Evolutionary conservation across 2,113 vertebrate genomes (phyloP).

Genomic region (Sardina pilchardus): DNA sequence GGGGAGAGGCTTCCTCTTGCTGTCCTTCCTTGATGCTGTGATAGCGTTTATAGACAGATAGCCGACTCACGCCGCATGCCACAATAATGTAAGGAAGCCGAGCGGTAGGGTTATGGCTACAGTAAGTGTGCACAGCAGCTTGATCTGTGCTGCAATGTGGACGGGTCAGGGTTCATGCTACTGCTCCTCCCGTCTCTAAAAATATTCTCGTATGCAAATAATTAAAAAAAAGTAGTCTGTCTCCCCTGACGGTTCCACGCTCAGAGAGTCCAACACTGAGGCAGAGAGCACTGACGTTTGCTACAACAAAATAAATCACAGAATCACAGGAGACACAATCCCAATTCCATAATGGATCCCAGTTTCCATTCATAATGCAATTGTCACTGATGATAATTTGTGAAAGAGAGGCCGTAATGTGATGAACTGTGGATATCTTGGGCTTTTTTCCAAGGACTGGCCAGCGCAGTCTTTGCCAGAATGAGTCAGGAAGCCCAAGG

Average conservation of each 20-base stretch:
- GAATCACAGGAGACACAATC: not conserved
- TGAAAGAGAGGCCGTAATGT: not conserved
- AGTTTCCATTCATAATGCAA: not conserved
- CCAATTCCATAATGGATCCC: not conserved
- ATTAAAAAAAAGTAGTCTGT: not conserved
- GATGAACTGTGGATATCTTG: not conserved
- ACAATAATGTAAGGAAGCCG: not conserved
- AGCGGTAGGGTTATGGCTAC: slow-evolving; percentile 46
- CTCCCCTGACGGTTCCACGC: no score
- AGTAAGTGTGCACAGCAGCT: slow-evolving; percentile 46
- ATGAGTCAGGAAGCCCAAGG: not conserved
- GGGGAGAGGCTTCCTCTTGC: not conserved
- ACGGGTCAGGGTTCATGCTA: slow-evolving; percentile 52
- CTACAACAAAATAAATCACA: not conserved
- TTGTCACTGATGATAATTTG: not conserved
- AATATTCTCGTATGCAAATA: not conserved
- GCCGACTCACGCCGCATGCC: not conserved
- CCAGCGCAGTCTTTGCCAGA: slow-evolving; percentile 46
- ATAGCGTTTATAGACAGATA: not conserved
- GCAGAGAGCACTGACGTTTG: not conserved
- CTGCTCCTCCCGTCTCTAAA: slow-evolving; percentile 49
- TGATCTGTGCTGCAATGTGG: slow-evolving; percentile 59
- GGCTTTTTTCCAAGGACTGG: slow-evolving; percentile 46
- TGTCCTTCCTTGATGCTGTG: slow-evolving; percentile 7
- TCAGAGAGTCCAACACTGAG: not conserved